Base-by-base conservation (phyloP, 1,140 invertebrate species). In the Asobara japonica region DNA sequence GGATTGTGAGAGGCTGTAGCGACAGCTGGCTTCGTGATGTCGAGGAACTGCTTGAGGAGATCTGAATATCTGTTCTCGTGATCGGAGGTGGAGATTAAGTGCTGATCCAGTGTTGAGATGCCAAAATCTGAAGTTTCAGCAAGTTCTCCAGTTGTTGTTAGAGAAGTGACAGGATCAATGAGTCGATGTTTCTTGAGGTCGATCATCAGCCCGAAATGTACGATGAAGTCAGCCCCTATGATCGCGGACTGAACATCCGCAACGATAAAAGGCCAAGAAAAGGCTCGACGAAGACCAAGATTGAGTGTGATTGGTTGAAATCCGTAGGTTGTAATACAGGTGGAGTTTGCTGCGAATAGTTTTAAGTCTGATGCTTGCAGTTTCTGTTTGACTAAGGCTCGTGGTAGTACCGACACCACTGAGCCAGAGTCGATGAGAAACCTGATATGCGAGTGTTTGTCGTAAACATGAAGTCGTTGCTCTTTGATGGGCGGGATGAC, bases 151-250 rank as follows among this genome's bases (percentile, higher is more conserved):
- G n/a, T 22, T 30, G 22, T 16, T 11, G 8, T n/a, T n/a, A 56
- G 27, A 4, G 11, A 38, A 3, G 79, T 80, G 71, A 38, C 65
- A 31, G 36, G 10, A 61, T 86, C 82, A 3, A 83, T 74, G 25
- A 85, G 65, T 41, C 69, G 68, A 7, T 71, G 51, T 7, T 73
- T 65, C 8, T 72, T 65, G 6, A 84, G 25, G 65, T 86, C 83
- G 0, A 84, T 76, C 8, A 83, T 18, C n/a, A 87, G 33, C 5
- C 77, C 71, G 67, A 77, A 79, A 66, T 82, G 51, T 0, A 36
- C 30, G 18, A 88, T 62, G 36, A 87, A 83, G 66, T 87, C 84
- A 3, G 84, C 83, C 30, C 84, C 84, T 0, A 87, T 76, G 2
- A 87, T 86, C 1, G 86, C 77, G 29, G 79, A 76, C 0, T 68